A percentile compares a stretch with the other conserved stretches of the same genome.
These are phyloP conservation scores for Smithornis capensis DNA, from an alignment of 2,113 vertebrate genomes.

Conservation along the genomic window DNA sequence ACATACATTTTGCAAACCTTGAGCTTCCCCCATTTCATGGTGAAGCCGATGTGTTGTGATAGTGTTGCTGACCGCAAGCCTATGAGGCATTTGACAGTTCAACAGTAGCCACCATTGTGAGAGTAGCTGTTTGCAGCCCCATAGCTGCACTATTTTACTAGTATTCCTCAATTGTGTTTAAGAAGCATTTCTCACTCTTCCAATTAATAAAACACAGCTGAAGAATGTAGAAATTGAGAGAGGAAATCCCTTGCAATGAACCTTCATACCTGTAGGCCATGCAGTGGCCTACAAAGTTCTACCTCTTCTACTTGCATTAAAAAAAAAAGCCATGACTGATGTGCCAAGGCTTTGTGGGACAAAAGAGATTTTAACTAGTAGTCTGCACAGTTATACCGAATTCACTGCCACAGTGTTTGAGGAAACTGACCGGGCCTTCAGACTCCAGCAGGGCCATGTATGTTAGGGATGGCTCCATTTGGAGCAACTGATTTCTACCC, in stretches of 20 bases:
- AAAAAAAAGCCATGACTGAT: background rate
- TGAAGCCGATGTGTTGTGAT: background rate
- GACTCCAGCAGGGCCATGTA: background rate
- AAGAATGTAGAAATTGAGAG: background rate
- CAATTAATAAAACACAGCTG: background rate
- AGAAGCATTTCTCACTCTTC: background rate
- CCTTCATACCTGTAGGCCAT: rapidly evolving
- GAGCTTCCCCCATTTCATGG: background rate
- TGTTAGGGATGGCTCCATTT: background rate
- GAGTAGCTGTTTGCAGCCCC: background rate
- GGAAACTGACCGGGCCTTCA: background rate
- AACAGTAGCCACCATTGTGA: background rate
- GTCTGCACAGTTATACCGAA: background rate
- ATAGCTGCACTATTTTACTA: background rate
- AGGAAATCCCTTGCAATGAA: background rate
- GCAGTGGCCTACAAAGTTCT: background rate
- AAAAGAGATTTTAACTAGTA: background rate
- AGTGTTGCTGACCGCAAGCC: background rate
- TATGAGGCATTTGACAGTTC: background rate
- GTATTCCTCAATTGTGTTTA: background rate
- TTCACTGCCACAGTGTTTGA: background rate
- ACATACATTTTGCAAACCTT: background rate
- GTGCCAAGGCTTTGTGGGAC: background rate
- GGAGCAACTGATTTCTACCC: background rate
- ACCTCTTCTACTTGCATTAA: background rate